Evolutionary conservation across 1,140 invertebrate species (phyloP).

Genomic region (Luehdorfia chinensis): DNA sequence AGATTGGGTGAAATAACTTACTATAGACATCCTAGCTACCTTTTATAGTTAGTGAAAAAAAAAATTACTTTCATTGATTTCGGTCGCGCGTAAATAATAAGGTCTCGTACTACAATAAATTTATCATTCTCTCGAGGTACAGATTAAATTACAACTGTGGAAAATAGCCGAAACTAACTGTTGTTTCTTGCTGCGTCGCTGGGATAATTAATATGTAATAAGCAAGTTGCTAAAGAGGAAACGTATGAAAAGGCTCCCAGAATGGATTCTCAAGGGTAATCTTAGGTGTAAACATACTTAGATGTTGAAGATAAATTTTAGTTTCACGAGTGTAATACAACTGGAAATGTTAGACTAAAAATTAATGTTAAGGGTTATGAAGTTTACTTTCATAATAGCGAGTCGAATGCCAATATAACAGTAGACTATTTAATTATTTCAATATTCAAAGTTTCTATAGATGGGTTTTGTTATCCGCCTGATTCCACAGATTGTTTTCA

Average conservation of each 20-base stretch:
- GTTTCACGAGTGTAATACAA: not conserved
- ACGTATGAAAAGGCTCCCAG: constrained; percentile 6
- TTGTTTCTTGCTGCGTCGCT: constrained; percentile 4
- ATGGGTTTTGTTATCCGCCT: no score
- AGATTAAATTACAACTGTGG: constrained; percentile 4
- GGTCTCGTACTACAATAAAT: constrained; percentile 8
- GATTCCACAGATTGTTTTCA: no score
- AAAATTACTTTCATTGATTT: no score
- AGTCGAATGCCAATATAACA: not conserved
- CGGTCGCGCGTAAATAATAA: not conserved
- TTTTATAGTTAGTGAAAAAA: no score
- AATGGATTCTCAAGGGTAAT: constrained; percentile 10
- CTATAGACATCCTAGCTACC: no score
- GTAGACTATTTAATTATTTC: no score
- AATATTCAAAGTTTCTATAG: no score
- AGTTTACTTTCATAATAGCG: not conserved
- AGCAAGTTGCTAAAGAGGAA: constrained; percentile 12
- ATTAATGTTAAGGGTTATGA: not conserved
- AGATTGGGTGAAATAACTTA: no score
- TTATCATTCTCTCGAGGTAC: constrained; percentile 3
- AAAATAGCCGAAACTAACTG: constrained; percentile 11
- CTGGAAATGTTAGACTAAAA: not conserved
- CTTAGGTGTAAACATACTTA: constrained; percentile 7
- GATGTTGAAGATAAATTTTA: constrained; percentile 6
- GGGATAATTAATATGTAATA: constrained; percentile 17